Evolutionary conservation across 23 tunicate genomes (phyloP).

Genomic region (Corella eumyota): DNA sequence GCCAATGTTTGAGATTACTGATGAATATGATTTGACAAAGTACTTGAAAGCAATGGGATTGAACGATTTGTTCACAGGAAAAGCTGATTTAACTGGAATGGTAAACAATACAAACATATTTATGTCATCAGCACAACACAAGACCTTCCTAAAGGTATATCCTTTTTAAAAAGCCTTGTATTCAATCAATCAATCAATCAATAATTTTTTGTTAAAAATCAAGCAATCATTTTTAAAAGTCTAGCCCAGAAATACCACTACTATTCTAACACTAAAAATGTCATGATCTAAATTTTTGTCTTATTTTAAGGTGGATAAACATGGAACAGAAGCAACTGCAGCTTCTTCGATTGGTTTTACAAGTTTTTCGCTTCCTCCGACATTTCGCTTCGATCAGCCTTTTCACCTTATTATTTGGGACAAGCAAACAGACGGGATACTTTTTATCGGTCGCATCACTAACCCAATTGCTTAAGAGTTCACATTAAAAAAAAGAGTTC

Average conservation of each 20-base stretch:
- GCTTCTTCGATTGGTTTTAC: slow-evolving; percentile 15
- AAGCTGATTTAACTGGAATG: slow-evolving; percentile 23
- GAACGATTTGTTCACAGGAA: not conserved
- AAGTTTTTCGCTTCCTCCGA: slow-evolving; percentile 8
- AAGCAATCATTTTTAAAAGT: too few species aligned
- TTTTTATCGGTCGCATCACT: slow-evolving; percentile 37
- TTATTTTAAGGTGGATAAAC: slow-evolving; percentile 26
- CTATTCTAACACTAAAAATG: too few species aligned
- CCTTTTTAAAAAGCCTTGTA: too few species aligned
- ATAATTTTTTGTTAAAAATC: too few species aligned
- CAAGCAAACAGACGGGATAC: slow-evolving; percentile 21
- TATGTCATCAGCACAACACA: slow-evolving; percentile 13
- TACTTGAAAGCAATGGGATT: slow-evolving; percentile 14
- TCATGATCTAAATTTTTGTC: not conserved
- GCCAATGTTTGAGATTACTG: slow-evolving; percentile 22
- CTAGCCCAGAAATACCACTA: too few species aligned
- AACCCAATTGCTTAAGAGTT: slow-evolving; percentile 15
- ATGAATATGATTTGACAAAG: slow-evolving; percentile 8
- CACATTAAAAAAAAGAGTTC: not conserved
- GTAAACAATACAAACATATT: not conserved
- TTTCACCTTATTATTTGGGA: slow-evolving; percentile 39
- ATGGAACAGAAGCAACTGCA: slow-evolving; percentile 42
- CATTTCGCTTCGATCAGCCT: slow-evolving; percentile 15
- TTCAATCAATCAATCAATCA: too few species aligned
- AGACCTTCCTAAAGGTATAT: slow-evolving; percentile 28